A percentile compares a stretch with the other conserved stretches of the same genome.
These are phyloP conservation scores for Microchirus variegatus DNA, from an alignment of 2,797 vertebrate species.

Conservation along the genomic window DNA sequence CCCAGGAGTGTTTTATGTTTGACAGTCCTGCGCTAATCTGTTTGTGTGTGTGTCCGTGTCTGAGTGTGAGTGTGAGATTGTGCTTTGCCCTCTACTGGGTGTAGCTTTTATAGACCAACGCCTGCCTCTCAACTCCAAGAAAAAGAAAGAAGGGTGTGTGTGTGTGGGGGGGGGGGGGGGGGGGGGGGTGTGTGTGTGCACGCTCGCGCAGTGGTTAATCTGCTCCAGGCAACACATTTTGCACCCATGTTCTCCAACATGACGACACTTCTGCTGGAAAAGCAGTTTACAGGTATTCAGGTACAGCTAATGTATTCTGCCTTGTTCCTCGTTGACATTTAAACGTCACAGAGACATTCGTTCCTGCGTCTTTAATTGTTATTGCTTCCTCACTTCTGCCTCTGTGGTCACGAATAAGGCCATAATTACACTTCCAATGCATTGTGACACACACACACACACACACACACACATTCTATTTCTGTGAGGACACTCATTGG, in stretches of 20 bases:
- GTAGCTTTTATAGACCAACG: conserved; percentile 75
- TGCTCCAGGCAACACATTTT: conserved; percentile 47
- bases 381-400: conserved; percentile 34
- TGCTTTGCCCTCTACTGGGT: conserved; percentile 60
- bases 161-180: conserved; percentile 15
- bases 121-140: conserved; percentile 50
- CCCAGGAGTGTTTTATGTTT: conserved; percentile 61
- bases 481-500: background rate
- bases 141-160: conserved; percentile 31
- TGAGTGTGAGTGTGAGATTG: conserved; percentile 40
- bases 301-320: conserved; percentile 58
- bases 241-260: conserved; percentile 14
- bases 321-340: conserved; percentile 35
- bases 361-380: conserved; percentile 23
- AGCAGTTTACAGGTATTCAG: too few species aligned
- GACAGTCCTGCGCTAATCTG: conserved; percentile 43
- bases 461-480: background rate
- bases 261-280: conserved; percentile 11
- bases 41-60: conserved; percentile 33
- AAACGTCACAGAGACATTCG: conserved; percentile 8
- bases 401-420: conserved; percentile 18
- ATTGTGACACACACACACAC: conserved; percentile 1
- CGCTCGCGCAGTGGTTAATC: conserved; percentile 38
- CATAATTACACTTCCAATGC: conserved; percentile 1
- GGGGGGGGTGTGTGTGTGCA: conserved; percentile 15